phyloP scores from a whole-genome alignment of 2,888 invertebrate genomes.

The Aspidiotus destructor region DNA sequence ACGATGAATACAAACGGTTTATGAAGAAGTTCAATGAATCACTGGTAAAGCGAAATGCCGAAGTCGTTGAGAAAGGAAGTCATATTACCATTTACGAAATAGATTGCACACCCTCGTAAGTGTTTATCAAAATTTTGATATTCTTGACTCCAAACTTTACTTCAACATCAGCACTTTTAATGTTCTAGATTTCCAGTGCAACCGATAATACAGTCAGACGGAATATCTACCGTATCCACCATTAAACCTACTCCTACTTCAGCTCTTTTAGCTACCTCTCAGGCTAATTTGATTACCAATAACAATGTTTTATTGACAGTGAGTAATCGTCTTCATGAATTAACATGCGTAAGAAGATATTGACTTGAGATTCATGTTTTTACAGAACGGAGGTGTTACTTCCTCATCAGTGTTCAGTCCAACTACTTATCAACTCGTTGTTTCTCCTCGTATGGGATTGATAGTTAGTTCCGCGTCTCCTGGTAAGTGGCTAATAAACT shows the following conservation, averaged over 20 bases:
- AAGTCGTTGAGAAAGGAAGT: conserved; percentile 21
- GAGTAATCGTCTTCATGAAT: too few relatives aligned
- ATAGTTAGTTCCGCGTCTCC: conserved; percentile 13
- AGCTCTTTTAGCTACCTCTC: conserved; percentile 14
- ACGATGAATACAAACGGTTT: conserved; percentile 21
- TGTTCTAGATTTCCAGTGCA: conserved; percentile 3
- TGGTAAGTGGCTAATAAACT: neutral
- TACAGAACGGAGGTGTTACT: conserved; percentile 10
- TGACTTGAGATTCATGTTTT: neutral
- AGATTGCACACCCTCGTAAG: conserved; percentile 13
- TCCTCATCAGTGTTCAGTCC: conserved; percentile 14
- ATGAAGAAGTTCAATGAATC: conserved; percentile 21
- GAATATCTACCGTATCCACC: neutral
- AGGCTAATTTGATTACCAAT: conserved; percentile 11
- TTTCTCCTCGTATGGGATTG: conserved; percentile 22
- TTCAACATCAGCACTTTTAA: too few relatives aligned
- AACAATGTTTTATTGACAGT: conserved; percentile 14
- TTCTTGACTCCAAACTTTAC: neutral
- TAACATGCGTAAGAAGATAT: too few relatives aligned
- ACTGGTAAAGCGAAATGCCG: conserved; percentile 19
- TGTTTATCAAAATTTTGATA: neutral
- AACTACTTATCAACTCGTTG: conserved; percentile 20
- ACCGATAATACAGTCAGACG: neutral
- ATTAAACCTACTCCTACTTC: conserved; percentile 18
- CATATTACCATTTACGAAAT: conserved; percentile 22